Conservation (phyloP, 2,797 vertebrate genomes). For the Synaphobranchus kaupii region DNA sequence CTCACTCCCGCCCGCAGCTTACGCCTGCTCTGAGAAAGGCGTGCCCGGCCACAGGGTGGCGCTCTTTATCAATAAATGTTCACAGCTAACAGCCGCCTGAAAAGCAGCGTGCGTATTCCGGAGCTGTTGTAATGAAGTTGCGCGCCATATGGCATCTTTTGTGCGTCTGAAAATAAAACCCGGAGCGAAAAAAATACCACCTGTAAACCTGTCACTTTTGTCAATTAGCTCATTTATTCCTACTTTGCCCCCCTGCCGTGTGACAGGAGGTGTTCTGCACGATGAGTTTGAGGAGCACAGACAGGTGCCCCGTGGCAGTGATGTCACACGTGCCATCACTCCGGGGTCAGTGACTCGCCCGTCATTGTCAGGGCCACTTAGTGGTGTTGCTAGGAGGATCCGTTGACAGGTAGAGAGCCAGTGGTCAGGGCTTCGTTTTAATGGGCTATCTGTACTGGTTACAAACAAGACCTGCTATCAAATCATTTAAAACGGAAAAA, state of each 20-base stretch:
- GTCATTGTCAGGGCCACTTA: constrained; percentile 38
- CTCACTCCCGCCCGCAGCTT: background rate
- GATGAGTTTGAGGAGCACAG: constrained; percentile 36
- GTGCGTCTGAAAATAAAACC: constrained; percentile 32
- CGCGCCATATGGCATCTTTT: constrained; percentile 32
- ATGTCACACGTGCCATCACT: constrained; percentile 30
- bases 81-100: background rate
- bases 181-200: constrained; percentile 22
- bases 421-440: background rate
- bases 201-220: constrained; percentile 38
- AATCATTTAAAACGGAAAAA: background rate
- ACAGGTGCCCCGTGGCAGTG: constrained; percentile 33
- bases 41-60: constrained; percentile 61
- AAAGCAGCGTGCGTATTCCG: constrained; percentile 1
- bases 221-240: constrained; percentile 34
- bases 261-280: constrained; percentile 34
- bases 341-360: constrained; percentile 40
- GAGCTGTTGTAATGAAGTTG: constrained; percentile 21
- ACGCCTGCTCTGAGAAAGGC: background rate
- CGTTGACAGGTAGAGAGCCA: constrained; percentile 28
- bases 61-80: constrained; percentile 60
- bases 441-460: background rate
- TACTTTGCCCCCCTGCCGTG: constrained; percentile 19
- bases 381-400: constrained; percentile 31
- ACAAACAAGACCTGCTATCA: background rate